phyloP scores from a whole-genome alignment of 2,113 vertebrate genomes.

The Prionailurus viverrinus region DNA sequence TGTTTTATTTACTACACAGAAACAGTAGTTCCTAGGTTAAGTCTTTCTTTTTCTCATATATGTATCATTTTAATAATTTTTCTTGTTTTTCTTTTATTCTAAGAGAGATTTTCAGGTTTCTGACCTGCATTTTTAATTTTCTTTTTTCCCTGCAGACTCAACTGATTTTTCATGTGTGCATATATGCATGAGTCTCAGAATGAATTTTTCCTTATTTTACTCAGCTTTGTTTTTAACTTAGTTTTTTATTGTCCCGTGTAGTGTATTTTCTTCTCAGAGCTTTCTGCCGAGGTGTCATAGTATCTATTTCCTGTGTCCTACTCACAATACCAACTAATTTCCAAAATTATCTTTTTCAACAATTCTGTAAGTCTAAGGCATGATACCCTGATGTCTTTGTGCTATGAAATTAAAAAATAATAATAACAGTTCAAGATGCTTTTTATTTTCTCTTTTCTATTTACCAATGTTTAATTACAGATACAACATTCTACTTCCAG shows the following conservation, averaged over 20 bases:
- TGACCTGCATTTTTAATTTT: background rate
- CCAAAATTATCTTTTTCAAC: background rate
- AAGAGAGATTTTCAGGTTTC: background rate
- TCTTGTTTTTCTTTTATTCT: background rate
- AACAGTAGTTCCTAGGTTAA: background rate
- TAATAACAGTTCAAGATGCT: background rate
- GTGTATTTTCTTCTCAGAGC: background rate
- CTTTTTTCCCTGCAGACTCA: background rate
- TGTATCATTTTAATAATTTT: background rate
- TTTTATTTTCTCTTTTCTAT: background rate
- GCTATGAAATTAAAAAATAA: background rate
- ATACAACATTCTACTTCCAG: background rate
- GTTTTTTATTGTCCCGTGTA: background rate
- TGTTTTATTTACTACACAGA: background rate
- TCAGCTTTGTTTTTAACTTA: background rate
- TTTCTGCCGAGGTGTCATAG: background rate
- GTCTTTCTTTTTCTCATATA: background rate
- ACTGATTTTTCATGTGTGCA: background rate
- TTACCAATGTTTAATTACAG: background rate
- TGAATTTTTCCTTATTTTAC: background rate
- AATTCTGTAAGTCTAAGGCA: background rate
- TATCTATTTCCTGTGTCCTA: background rate
- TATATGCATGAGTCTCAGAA: rapidly evolving
- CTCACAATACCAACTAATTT: background rate
- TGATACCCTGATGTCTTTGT: background rate